phyloP scores from a whole-genome alignment of 2,113 vertebrate genomes.

The Holacanthus passer region DNA sequence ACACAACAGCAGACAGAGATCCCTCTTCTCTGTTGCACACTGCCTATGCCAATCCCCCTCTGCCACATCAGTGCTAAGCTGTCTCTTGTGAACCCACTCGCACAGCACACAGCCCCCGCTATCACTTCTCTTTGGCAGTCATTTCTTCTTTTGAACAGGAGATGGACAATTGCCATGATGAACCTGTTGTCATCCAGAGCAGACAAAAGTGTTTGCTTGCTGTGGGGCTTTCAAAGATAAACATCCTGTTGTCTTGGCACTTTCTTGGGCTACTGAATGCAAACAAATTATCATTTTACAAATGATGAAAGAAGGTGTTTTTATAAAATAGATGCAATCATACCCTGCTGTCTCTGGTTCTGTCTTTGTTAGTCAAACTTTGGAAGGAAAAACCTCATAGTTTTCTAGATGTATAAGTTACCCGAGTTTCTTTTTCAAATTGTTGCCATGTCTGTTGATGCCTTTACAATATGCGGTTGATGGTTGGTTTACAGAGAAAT shows the following conservation, averaged over 20 bases:
- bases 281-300: constrained; percentile 26
- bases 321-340: constrained; percentile 21
- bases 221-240: constrained; percentile 18
- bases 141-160: constrained; percentile 36
- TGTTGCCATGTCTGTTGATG: background rate
- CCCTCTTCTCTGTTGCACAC: constrained; percentile 2
- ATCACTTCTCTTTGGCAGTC: constrained; percentile 32
- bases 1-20: constrained; percentile 36
- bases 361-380: constrained; percentile 6
- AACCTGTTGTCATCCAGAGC: constrained; percentile 34
- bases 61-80: constrained; percentile 43
- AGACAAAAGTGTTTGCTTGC: constrained; percentile 28
- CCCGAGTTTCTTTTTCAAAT: background rate
- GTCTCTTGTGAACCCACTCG: constrained; percentile 38
- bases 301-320: constrained; percentile 19
- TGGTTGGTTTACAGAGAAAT: background rate
- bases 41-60: constrained; percentile 17
- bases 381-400: background rate
- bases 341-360: background rate
- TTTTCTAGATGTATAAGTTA: background rate
- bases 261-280: constrained; percentile 19
- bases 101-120: constrained; percentile 25
- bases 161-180: constrained; percentile 30
- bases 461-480: background rate
- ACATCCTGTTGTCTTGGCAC: constrained; percentile 40